A percentile compares a stretch with the other conserved stretches of the same genome.
Conservation (phyloP, 2,888 invertebrate genomes). For the Darwinula stevensoni region DNA sequence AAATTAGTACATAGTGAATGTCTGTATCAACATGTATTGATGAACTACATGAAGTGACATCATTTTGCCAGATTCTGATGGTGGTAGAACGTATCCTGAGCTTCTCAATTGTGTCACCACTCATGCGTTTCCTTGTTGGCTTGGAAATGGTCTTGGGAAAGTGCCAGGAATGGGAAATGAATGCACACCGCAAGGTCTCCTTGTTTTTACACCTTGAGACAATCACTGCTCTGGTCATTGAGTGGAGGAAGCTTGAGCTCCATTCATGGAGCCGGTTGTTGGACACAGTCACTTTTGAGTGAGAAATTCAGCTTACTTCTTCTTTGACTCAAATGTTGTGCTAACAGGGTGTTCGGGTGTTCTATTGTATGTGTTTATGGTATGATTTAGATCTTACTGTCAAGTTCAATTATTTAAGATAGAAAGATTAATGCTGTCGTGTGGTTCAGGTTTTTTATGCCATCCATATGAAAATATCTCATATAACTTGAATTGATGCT, state of each 20-base stretch:
- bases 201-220: constrained; percentile 36
- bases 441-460: no score
- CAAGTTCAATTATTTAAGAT: no score
- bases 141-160: constrained; percentile 46
- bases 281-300: constrained; percentile 25
- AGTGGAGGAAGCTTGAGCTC: constrained; percentile 71
- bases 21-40: no score
- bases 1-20: no score
- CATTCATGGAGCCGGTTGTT: constrained; percentile 59
- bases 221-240: constrained; percentile 49
- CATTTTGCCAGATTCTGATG: constrained; percentile 25
- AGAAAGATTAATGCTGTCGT: no score
- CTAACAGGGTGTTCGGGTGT: no score
- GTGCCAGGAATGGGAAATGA: constrained; percentile 67
- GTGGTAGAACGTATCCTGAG: constrained; percentile 16
- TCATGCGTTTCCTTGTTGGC: constrained; percentile 64
- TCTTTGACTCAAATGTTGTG: no score
- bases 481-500: no score
- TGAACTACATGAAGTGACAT: not conserved
- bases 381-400: no score
- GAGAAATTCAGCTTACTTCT: no score
- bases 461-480: no score
- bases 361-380: no score
- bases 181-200: constrained; percentile 59
- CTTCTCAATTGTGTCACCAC: constrained; percentile 47